Evolutionary conservation across 2,113 vertebrate species (phyloP), one percentile per base, ranked within the genome.

Genomic region (Toxostoma redivivum): DNA sequence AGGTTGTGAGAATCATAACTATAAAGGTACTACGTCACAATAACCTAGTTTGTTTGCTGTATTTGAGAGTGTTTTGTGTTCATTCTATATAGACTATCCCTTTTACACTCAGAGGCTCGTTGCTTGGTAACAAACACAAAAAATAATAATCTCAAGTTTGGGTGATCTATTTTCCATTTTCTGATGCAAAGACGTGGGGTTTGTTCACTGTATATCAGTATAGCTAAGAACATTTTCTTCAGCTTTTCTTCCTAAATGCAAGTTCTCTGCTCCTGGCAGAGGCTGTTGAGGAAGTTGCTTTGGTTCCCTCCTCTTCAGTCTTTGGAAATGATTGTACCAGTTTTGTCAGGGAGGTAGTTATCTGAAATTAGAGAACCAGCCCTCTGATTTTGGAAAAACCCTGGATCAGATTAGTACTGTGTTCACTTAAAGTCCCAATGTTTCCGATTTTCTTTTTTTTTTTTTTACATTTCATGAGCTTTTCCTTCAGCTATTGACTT

Each of bases 51-150:
- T 95, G 60, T 96, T 97, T 95, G 90, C 88, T 97, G 35, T 94
- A 86, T 90, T 74, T 60, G 45, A 61, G 72, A 81, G 51, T 74
- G 71, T 96, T 95, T 96, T 67, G 38, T 97, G 94, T 95, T 92
- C 88, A 65, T 97, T 94, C 91, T 84, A 21, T 91, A 54, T 61
- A 96, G 79, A 78, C 79, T 78, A 95, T 84, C 95, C 76, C 94
- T 98, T 96, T 96, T 93, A 96, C 92, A 86, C 95, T 95, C 40
- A 4, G 94, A 98, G 88, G 91, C 92, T 96, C 97, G 97, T 98
- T 98, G 97, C 97, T 96, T 97, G 91, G 97, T 90, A 96, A 97
- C 97, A 97, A 95, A 97, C 92, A 91, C 80, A 92, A 77, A 94
- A 96, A 96, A 96, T 93, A 92, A 92, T 58, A 86, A 89, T 79